phyloP scores from a whole-genome alignment of 2,888 invertebrate genomes.

The Bimastos eiseni region DNA sequence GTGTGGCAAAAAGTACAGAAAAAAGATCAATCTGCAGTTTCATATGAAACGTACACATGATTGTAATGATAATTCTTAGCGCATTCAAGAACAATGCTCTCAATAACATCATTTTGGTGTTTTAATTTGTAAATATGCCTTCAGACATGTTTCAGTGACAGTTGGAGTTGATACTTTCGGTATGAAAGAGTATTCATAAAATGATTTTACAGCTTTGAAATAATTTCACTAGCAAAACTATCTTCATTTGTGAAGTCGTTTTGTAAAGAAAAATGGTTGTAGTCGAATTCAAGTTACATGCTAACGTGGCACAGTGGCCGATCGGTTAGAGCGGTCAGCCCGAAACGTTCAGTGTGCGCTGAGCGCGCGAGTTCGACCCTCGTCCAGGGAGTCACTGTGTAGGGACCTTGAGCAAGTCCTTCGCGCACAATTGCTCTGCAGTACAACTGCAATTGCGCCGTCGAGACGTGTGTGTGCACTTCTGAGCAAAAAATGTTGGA shows the following conservation, averaged over 20 bases:
- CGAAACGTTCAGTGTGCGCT: too few relatives aligned
- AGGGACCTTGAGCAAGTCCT: too few relatives aligned
- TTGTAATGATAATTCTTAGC: background rate
- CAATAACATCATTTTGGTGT: background rate
- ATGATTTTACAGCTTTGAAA: background rate
- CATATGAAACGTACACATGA: background rate
- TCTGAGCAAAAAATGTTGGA: too few relatives aligned
- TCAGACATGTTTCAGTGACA: background rate
- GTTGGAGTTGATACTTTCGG: background rate
- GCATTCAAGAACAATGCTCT: background rate
- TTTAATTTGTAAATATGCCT: background rate
- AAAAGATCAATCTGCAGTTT: conserved; percentile 10
- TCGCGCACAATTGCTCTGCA: too few relatives aligned
- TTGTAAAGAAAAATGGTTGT: background rate
- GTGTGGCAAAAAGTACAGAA: conserved; percentile 24
- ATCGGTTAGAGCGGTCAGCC: too few relatives aligned
- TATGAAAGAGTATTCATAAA: background rate
- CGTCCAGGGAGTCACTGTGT: too few relatives aligned
- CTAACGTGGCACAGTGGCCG: too few relatives aligned
- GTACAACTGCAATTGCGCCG: too few relatives aligned
- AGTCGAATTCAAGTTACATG: background rate
- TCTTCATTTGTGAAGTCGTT: background rate
- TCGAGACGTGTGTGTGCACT: too few relatives aligned
- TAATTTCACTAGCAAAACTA: background rate
- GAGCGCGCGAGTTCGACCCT: too few relatives aligned